These are phyloP conservation scores for Odontesthes bonariensis DNA, from an alignment of 2,113 vertebrate species.

Conservation along the genomic window DNA sequence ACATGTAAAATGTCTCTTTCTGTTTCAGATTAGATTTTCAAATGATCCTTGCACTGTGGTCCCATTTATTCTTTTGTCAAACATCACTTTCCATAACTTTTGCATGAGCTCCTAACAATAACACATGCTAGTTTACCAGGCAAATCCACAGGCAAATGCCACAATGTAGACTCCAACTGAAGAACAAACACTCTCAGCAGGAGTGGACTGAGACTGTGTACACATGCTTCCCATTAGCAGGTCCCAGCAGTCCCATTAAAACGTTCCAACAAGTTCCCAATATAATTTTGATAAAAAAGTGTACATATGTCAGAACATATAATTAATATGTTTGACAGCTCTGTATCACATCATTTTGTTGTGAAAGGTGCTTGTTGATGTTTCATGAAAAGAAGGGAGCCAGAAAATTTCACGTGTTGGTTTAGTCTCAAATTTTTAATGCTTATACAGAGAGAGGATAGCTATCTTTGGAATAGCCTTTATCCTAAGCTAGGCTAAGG, in stretches of 20 bases:
- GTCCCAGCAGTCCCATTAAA: background rate
- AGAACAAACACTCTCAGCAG: background rate
- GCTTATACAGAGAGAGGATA: no score
- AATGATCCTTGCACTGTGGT: background rate
- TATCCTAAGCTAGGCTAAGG: no score
- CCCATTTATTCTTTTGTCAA: background rate
- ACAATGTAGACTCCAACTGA: background rate
- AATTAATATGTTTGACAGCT: no score
- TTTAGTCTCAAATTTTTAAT: no score
- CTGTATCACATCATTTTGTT: no score
- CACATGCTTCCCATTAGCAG: background rate
- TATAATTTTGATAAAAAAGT: no score
- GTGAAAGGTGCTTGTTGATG: no score
- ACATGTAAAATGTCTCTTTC: background rate
- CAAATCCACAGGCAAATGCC: conserved; percentile 65
- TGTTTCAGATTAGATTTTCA: background rate
- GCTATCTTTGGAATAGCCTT: no score
- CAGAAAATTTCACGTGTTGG: no score
- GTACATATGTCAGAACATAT: no score
- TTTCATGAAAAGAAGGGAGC: no score
- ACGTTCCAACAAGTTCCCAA: no score
- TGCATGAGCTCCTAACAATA: conserved; percentile 53
- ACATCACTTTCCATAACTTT: conserved; percentile 40
- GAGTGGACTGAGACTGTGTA: background rate
- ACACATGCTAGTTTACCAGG: conserved; percentile 40